Base-by-base conservation (phyloP, 1,140 invertebrate species). In the Drosophila nikananu region DNA sequence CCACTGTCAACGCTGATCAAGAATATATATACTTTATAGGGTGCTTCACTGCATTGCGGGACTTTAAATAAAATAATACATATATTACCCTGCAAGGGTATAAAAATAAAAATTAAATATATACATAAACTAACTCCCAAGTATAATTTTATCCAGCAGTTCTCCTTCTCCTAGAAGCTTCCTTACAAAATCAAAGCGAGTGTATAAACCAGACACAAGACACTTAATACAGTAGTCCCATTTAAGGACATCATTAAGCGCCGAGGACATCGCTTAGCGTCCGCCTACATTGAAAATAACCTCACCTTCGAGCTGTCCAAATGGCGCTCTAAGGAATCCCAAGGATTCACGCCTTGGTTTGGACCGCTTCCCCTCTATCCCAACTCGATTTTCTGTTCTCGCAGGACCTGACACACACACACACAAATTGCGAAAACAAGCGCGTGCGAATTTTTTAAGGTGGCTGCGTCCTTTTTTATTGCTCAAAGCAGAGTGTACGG, bases 371-470 rank as follows among this genome's bases (percentile, higher is more conserved):
- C 42, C 21, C 1, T 13, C 15, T 8, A 5, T 42, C 21, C 32
- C 48, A 39, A 54, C 3, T 30, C 19, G n/a, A 37, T 55, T 23
- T 17, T 17, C 19, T 54, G 21, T 12, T 23, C 54, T 55, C 25
- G 32, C 54, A 57, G 54, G 54, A 57, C 54, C 19, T 39, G 9
- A 15, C 32, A 7, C 51, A 13, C 27, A 63, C 51, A 39, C 37
- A 30, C 37, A 23, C 52, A 60, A 48, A 42, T 25, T 54, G 48
- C 37, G 64, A 48, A 42, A 60, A 54, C 25, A 65, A 48, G 30
- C 37, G 60, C 71, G 48, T 67, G 62, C 73, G 39, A 77, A 67
- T 60, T 67, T 77, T 77, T 19, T 23, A 68, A 77, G 62, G 75
- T 78, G 62, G 55, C 41, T 60, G 35, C 51, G 12, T 59, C 13